phyloP scores from a whole-genome alignment of 2,797 vertebrate genomes.

The Melanotaenia trifasciata region DNA sequence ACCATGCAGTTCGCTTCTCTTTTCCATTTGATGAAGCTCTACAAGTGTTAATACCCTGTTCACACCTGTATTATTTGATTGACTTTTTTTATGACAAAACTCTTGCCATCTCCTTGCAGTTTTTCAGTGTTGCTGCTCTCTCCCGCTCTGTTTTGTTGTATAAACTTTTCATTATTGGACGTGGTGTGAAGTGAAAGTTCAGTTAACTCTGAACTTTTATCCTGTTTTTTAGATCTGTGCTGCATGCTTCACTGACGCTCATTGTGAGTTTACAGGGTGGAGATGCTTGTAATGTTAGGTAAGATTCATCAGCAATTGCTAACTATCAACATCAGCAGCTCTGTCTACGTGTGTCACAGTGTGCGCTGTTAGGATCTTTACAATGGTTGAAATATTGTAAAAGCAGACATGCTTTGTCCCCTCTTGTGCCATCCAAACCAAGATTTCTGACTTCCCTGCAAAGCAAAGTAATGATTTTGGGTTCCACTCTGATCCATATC shows the following conservation, averaged over 20 bases:
- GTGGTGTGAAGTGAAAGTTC: background rate
- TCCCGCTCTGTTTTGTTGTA: slow-evolving; percentile 12
- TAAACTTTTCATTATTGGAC: slow-evolving; percentile 6
- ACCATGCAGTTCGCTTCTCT: background rate
- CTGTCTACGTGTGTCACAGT: slow-evolving; percentile 20
- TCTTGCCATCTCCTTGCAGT: background rate
- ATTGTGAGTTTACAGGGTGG: background rate
- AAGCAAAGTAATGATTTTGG: slow-evolving; percentile 20
- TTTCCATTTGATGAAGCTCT: slow-evolving; percentile 1
- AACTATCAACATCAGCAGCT: slow-evolving; percentile 15
- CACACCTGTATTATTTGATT: background rate
- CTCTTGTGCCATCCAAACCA: slow-evolving; percentile 1
- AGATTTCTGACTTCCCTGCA: slow-evolving; percentile 30
- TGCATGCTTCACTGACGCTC: background rate
- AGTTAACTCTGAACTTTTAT: slow-evolving; percentile 8
- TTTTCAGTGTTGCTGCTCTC: background rate
- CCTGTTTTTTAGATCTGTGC: background rate
- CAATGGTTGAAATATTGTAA: slow-evolving; percentile 37
- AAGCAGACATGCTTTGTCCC: slow-evolving; percentile 11
- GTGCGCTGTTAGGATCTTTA: slow-evolving; percentile 33
- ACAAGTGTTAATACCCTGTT: background rate
- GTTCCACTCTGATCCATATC: slow-evolving; percentile 15
- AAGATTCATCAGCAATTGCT: background rate
- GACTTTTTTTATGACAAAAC: background rate
- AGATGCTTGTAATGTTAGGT: background rate